These are phyloP conservation scores for Hafferia zeledoni DNA, from an alignment of 2,797 vertebrate species.

Conservation along the genomic window DNA sequence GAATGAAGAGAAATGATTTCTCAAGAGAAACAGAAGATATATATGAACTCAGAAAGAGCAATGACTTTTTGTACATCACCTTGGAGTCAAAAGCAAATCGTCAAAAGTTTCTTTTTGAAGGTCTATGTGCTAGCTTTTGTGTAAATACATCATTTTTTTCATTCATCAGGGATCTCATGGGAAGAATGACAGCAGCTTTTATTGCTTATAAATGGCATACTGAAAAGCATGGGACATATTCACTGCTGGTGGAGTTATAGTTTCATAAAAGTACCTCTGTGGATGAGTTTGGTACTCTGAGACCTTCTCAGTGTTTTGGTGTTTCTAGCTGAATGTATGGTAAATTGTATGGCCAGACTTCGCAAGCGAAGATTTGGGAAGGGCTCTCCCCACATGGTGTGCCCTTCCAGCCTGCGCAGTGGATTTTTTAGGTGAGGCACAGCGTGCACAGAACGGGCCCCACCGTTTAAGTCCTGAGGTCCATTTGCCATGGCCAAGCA, in stretches of 20 bases:
- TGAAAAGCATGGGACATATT: conserved; percentile 3
- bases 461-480: no score
- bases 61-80: background rate
- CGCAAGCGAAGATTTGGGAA: no score
- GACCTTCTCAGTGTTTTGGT: background rate
- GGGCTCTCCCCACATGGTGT: no score
- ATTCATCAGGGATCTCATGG: conserved; percentile 37
- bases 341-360: no score
- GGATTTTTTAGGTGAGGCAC: no score
- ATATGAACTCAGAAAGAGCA: conserved; percentile 19
- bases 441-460: no score
- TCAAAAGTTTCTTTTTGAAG: conserved; percentile 4
- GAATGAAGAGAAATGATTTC: conserved; percentile 45
- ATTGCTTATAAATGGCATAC: conserved; percentile 21
- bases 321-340: background rate
- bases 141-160: conserved; percentile 2
- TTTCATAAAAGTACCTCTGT: background rate
- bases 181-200: conserved; percentile 66
- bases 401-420: no score
- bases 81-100: conserved; percentile 6
- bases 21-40: background rate
- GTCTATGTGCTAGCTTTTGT: background rate
- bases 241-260: background rate
- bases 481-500: background rate
- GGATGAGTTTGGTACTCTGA: background rate